Conservation (phyloP, 2,113 vertebrate genomes). For the Hippocampus abdominalis region DNA sequence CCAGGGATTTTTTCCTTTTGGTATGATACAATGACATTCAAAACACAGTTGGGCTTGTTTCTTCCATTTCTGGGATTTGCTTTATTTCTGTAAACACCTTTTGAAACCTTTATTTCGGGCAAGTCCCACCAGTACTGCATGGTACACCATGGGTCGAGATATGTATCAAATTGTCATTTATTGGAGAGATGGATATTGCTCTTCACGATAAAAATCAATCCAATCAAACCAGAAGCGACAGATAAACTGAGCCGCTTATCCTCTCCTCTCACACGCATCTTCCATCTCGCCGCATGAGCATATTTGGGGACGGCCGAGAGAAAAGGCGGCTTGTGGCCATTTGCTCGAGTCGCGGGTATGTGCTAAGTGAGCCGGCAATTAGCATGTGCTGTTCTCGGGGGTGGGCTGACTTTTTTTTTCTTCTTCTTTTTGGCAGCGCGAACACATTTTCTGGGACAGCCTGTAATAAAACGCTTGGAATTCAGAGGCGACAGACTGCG, state of each 20-base stretch:
- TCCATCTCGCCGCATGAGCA: slow-evolving; percentile 34
- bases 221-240: slow-evolving; percentile 47
- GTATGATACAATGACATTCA: too few species aligned
- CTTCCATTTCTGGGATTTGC: too few species aligned
- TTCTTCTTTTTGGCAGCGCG: neutral
- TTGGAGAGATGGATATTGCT: too few species aligned
- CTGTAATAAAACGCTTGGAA: slow-evolving; percentile 9
- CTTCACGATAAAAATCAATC: slow-evolving; percentile 39
- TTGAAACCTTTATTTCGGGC: too few species aligned
- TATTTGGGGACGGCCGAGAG: slow-evolving; percentile 39
- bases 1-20: too few species aligned
- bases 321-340: slow-evolving; percentile 32
- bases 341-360: slow-evolving; percentile 51
- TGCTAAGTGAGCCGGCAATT: slow-evolving; percentile 51
- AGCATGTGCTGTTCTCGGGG: slow-evolving; percentile 40
- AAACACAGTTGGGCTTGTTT: too few species aligned
- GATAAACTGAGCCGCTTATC: slow-evolving; percentile 36
- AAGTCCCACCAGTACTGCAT: too few species aligned
- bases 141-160: too few species aligned
- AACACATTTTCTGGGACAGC: neutral
- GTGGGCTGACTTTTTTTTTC: neutral
- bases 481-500: neutral
- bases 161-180: too few species aligned
- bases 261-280: slow-evolving; percentile 23
- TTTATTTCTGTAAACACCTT: too few species aligned